Percentiles rank a stretch among this genome's conserved stretches.
Conservation (phyloP, 1,140 invertebrate genomes). For the Vanessa atalanta region DNA sequence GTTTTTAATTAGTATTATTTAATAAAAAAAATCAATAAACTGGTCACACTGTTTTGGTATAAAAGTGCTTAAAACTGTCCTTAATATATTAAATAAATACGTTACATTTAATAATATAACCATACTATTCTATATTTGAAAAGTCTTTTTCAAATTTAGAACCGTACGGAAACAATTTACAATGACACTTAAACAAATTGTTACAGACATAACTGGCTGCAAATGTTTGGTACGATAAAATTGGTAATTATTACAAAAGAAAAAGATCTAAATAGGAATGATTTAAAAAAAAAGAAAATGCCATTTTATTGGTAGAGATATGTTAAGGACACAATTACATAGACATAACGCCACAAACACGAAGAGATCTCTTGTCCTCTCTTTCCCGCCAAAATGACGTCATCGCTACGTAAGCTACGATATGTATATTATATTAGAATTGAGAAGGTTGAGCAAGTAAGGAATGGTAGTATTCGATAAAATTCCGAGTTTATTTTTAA, state of each 20-base stretch:
- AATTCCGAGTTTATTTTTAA: conserved; percentile 9
- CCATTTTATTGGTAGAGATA: conserved; percentile 31
- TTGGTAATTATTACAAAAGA: conserved; percentile 43
- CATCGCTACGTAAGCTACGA: conserved; percentile 10
- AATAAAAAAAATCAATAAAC: conserved; percentile 40
- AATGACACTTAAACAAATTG: conserved; percentile 8
- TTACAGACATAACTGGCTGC: conserved; percentile 46
- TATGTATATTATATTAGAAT: conserved; percentile 31
- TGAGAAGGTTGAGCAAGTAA: conserved; percentile 5
- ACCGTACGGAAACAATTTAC: conserved; percentile 14
- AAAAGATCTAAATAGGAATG: conserved; percentile 42
- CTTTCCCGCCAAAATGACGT: neutral
- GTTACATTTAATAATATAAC: conserved; percentile 28
- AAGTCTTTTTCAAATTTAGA: conserved; percentile 20
- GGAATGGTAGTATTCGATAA: neutral
- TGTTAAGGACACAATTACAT: conserved; percentile 28
- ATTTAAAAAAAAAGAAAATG: conserved; percentile 35
- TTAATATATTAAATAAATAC: conserved; percentile 41
- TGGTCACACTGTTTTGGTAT: conserved; percentile 73
- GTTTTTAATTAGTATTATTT: conserved; percentile 36
- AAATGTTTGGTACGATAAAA: conserved; percentile 49
- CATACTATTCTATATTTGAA: conserved; percentile 20
- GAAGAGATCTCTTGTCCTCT: neutral
- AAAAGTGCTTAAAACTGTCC: conserved; percentile 36
- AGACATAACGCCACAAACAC: neutral